Percentiles rank a stretch among this genome's conserved stretches.
These are phyloP conservation scores for Drosophila greeni DNA, from an alignment of 2,888 invertebrate genomes.

Conservation along the genomic window DNA sequence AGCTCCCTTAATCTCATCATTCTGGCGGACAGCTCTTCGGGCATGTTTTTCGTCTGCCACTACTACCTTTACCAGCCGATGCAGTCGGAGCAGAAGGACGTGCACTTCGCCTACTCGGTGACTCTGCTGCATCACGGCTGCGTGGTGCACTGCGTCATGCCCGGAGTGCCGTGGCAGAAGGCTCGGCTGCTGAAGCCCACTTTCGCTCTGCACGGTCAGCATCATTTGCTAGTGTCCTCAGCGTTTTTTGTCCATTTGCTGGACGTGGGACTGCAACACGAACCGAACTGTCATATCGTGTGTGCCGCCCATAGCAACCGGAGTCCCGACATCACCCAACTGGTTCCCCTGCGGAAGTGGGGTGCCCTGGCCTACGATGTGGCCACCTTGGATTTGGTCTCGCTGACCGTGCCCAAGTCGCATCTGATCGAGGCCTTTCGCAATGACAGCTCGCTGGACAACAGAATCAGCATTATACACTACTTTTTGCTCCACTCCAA, in stretches of 20 bases:
- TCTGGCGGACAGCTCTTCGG: conserved; percentile 84
- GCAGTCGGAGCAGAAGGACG: conserved; percentile 77
- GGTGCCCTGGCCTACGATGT: conserved; percentile 81
- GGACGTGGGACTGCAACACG: conserved; percentile 90
- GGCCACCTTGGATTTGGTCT: conserved; percentile 86
- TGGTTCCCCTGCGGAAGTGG: conserved; percentile 82
- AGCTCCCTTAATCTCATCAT: conserved; percentile 89
- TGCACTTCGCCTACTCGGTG: conserved; percentile 91
- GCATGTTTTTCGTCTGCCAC: conserved; percentile 88
- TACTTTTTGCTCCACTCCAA: conserved; percentile 88
- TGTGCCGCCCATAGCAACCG: conserved; percentile 81
- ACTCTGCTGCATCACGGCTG: conserved; percentile 90
- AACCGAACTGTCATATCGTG: conserved; percentile 89
- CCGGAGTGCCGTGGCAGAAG: conserved; percentile 88
- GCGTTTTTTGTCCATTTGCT: conserved; percentile 91
- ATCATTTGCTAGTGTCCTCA: conserved; percentile 89
- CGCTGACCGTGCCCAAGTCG: conserved; percentile 83
- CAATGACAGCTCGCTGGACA: conserved; percentile 83
- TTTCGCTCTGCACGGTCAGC: conserved; percentile 86
- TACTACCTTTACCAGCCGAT: conserved; percentile 89
- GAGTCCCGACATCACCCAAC: conserved; percentile 79
- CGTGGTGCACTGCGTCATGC: conserved; percentile 89
- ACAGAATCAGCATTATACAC: conserved; percentile 89
- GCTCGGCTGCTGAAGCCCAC: conserved; percentile 88
- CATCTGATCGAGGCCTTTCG: conserved; percentile 85